phyloP scores from a whole-genome alignment of 1,140 invertebrate genomes.

The Holcopasites calliopsidis region DNA sequence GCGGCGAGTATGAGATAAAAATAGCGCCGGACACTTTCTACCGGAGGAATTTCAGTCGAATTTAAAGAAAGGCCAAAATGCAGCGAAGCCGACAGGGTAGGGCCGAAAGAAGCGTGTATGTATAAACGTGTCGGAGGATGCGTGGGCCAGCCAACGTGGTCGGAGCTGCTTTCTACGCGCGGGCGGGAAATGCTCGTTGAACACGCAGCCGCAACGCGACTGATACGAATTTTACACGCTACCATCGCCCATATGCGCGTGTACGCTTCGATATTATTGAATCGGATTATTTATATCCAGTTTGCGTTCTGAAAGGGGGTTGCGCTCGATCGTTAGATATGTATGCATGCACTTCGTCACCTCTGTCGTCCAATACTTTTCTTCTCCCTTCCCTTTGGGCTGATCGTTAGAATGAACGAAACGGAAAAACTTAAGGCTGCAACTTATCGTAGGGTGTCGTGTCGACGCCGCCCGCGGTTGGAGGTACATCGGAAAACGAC shows the following conservation, averaged over 20 bases:
- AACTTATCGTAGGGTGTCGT: too few relatives aligned
- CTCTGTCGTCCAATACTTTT: background rate
- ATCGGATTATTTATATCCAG: slow-evolving; percentile 42
- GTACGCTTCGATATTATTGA: slow-evolving; percentile 20
- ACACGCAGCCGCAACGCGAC: slow-evolving; percentile 6
- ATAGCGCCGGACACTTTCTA: too few relatives aligned
- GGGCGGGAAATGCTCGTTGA: slow-evolving; percentile 45
- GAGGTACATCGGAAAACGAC: background rate
- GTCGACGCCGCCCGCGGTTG: background rate
- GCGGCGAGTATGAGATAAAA: too few relatives aligned
- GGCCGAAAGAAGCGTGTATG: slow-evolving; percentile 22
- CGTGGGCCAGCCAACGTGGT: slow-evolving; percentile 71
- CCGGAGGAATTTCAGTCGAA: slow-evolving; percentile 20
- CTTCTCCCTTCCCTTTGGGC: too few relatives aligned
- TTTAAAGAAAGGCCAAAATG: slow-evolving; percentile 24
- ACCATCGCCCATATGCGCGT: slow-evolving; percentile 46
- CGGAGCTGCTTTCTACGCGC: slow-evolving; percentile 70
- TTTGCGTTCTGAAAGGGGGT: too few relatives aligned
- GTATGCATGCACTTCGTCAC: background rate
- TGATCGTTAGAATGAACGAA: background rate
- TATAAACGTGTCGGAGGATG: slow-evolving; percentile 16
- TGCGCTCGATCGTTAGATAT: background rate
- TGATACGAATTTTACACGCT: slow-evolving; percentile 36
- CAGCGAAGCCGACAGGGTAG: slow-evolving; percentile 30
- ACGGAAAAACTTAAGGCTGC: too few relatives aligned